Percentiles rank a stretch among this genome's conserved stretches.
Conservation (phyloP, 2,888 invertebrate species). For the Ditula angustiorana region DNA sequence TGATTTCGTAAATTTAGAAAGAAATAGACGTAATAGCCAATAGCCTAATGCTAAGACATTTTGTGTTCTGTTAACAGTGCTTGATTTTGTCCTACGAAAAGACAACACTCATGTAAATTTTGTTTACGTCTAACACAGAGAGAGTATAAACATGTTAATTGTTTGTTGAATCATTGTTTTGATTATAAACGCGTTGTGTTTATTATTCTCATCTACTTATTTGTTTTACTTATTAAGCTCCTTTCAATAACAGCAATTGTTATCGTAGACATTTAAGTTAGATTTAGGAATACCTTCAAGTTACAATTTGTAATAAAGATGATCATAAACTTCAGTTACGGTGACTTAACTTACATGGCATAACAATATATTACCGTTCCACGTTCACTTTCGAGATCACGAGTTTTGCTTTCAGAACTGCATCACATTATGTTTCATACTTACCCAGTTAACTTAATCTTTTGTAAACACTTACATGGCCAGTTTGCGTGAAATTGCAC, state of each 20-base stretch:
- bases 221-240: background rate
- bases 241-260: background rate
- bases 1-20: too few species aligned
- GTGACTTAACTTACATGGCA: constrained; percentile 45
- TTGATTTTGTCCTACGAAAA: background rate
- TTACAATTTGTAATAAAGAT: constrained; percentile 1
- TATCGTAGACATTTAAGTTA: background rate
- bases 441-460: constrained; percentile 34
- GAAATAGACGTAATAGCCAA: background rate
- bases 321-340: constrained; percentile 43
- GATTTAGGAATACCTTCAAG: background rate
- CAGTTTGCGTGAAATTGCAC: constrained; percentile 33
- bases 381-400: constrained; percentile 78
- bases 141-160: background rate
- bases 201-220: background rate
- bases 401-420: constrained; percentile 75
- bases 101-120: background rate
- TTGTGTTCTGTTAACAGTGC: background rate
- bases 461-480: constrained; percentile 38
- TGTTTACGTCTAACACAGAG: background rate
- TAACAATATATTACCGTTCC: constrained; percentile 45
- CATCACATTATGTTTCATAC: constrained; percentile 49
- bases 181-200: background rate
- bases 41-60: background rate
- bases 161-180: background rate